Base-by-base conservation (phyloP, 2,113 vertebrate species). In the Pelusios castaneus region DNA sequence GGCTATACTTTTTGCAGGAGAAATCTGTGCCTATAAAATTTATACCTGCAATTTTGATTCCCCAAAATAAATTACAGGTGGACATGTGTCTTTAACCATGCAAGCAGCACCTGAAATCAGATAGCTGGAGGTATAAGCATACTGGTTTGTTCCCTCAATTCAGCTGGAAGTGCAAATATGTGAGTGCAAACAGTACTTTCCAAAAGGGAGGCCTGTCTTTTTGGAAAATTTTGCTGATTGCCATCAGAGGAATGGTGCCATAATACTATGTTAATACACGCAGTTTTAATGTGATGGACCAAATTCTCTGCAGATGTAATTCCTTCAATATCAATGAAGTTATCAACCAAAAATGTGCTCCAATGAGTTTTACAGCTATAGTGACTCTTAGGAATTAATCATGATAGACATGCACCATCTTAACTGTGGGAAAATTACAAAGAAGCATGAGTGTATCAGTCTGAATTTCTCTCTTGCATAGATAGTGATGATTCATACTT, bases 41-140 rank as follows among this genome's bases (percentile, higher is more conserved):
- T 21, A 38, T 0, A 19, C 54, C 1, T 8, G 0, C 11, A 10
- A 14, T 47, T 54, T 80, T 45, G 13, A 7, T 34, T 29, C 52
- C 2, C 5, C 0, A 0, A 34, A 3, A 2, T 77, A 75, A 56
- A 10, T 1, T 52, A 56, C 76, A 4, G 0, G 29, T 2, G 7
- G 51, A 38, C 10, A 31, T 21, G 19, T n/a, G 19, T 22, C 63
- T 52, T 27, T 73, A 6, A 38, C 54, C 2, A 31, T 4, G 16
- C n/a, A 34, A 67, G 60, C 17, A 67, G 60, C 31, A 67, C 17
- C 34, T 70, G 63, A n/a, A 70, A 38, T 70, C 19, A 70, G 63
- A 38, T 70, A 67, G 34, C 34, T 34, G 38, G 19, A 70, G 19
- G 17, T 38, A 38, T 21, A 70, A 70, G 17, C 38, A 38, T 19